Conservation (phyloP, 2,113 vertebrate species). For the pig (Sus scrofa) region DNA sequence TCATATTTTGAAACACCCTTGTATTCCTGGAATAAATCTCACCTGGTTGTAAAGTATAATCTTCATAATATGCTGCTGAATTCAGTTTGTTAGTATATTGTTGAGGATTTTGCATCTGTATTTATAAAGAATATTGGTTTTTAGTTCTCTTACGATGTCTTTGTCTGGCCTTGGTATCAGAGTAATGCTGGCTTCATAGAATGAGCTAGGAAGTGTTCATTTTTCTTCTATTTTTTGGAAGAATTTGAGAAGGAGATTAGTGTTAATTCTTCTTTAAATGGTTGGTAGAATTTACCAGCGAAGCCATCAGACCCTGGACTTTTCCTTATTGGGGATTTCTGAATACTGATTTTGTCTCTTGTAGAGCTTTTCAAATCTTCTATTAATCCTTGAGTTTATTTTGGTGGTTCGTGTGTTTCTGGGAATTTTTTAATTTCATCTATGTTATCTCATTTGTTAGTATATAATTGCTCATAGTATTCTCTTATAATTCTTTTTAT, state of each 20-base stretch:
- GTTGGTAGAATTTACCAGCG: background rate
- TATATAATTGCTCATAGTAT: background rate
- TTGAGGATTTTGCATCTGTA: too few relatives aligned
- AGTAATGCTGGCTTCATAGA: too few relatives aligned
- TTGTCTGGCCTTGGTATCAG: too few relatives aligned
- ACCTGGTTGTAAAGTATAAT: background rate
- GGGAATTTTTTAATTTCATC: background rate
- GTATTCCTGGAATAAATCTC: background rate
- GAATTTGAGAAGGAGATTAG: background rate
- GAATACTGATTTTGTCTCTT: background rate
- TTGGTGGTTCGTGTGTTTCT: background rate
- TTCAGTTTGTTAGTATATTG: too few relatives aligned
- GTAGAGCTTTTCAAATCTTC: background rate
- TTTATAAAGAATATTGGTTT: too few relatives aligned
- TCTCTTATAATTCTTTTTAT: background rate
- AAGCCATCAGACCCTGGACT: background rate
- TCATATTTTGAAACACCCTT: background rate
- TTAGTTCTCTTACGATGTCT: too few relatives aligned
- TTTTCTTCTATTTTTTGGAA: background rate
- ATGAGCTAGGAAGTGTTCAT: background rate
- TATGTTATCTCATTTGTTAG: background rate
- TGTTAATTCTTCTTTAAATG: conserved; percentile 1
- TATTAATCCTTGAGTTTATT: background rate
- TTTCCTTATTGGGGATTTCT: background rate
- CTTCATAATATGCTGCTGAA: too few relatives aligned